Conservation (phyloP, 2,113 vertebrate species). For the Hepsetus odoe region DNA sequence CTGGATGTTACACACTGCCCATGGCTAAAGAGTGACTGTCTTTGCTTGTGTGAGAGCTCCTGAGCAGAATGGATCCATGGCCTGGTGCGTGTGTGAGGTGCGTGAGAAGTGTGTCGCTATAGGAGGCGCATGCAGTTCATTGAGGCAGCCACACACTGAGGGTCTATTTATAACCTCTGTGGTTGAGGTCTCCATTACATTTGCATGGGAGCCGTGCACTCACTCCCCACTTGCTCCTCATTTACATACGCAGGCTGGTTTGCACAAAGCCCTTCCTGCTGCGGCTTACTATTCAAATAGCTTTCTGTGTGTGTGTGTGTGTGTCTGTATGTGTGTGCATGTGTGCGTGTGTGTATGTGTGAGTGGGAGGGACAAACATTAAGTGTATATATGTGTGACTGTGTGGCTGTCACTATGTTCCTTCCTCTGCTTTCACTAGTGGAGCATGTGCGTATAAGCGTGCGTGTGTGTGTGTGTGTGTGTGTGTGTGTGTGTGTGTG, state of each 20-base stretch:
- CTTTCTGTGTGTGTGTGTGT: constrained; percentile 15
- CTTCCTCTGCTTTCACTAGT: constrained; percentile 27
- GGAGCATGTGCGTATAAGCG: constrained; percentile 16
- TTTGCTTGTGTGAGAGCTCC: neutral
- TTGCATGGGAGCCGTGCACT: constrained; percentile 48
- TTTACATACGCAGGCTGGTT: constrained; percentile 43
- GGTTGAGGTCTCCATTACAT: constrained; percentile 64
- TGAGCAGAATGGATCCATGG: neutral
- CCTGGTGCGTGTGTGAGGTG: neutral
- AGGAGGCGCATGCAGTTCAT: constrained; percentile 60
- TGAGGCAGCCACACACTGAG: constrained; percentile 50
- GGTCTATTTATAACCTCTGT: constrained; percentile 69
- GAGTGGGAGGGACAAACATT: constrained; percentile 15
- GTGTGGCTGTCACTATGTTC: constrained; percentile 22
- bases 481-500: constrained; percentile 32
- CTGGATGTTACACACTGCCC: neutral
- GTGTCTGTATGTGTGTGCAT: constrained; percentile 3
- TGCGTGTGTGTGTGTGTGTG: constrained; percentile 30
- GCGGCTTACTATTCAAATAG: constrained; percentile 24
- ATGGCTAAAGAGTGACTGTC: neutral
- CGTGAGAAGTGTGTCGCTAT: constrained; percentile 56
- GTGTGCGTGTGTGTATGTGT: constrained; percentile 16
- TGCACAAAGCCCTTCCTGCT: constrained; percentile 38
- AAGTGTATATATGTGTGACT: constrained; percentile 13
- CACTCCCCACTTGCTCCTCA: constrained; percentile 45